Base-by-base conservation (phyloP, 64 coral and sea anemone species). In the Cladopsammia gracilis region DNA sequence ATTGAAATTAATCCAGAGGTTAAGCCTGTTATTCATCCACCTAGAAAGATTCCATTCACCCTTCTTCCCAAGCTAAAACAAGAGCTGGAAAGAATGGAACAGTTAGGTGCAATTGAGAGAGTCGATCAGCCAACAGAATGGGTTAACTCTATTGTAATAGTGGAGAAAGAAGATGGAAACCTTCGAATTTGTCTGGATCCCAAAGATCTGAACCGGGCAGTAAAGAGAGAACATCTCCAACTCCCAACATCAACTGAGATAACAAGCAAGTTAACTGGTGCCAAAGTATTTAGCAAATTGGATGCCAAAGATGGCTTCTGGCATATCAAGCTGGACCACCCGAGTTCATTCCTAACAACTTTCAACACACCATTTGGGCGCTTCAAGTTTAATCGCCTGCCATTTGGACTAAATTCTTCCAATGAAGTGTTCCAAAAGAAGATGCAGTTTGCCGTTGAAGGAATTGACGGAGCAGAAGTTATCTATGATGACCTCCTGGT, bases 111-210 rank as follows among this genome's bases (percentile, higher is more conserved):
- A 10, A 77, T 89, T 2, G 25, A 77, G 58, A 79, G 68, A 22
- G 62, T 90, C 67, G 82, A 77, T 60, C 49, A 89, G 46, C 87
- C 66, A 19, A 88, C 69, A 52, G 85, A 88, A n/a, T 74, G 88
- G 74, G 59, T 90, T 49, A 78, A 64, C 78, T 72, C 64, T 5
- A 50, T 92, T n/a, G 80, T 86, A 24, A 92, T 92, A 51, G 46
- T 48, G 47, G n/a, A 92, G 75, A 86, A 77, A 18, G 14, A 3
- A 65, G 43, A 88, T 62, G 85, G 75, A 58, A 45, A 25, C 23
- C 44, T 88, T 6, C 71, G 74, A 56, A 20, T 92, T 16, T 92
- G 81, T 47, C 58, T 92, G 26, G 81, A 92, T 19, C 90, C 90
- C 18, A 92, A 86, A 49, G 52, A 92, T 44, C 70, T 92, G 42